Base-by-base conservation (phyloP, 2,888 invertebrate species). In the Pristionchus entomophagus region DNA sequence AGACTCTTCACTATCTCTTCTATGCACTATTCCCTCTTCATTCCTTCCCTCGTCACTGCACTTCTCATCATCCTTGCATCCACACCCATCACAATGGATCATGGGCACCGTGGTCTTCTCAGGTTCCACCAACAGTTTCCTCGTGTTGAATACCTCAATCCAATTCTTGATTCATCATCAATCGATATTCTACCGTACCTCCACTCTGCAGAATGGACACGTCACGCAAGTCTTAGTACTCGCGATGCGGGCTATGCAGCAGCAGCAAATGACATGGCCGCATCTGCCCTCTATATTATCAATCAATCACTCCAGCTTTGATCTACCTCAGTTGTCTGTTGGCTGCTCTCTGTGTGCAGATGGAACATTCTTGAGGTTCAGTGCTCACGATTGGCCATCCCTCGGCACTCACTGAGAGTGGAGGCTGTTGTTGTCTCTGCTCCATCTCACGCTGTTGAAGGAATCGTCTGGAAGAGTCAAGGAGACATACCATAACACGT, bases 181-280 rank as follows among this genome's bases (percentile, higher is more conserved):
- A n/a, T 38, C 38, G 17, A 5, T 38, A 26, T 41, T 35, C 41
- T 22, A 41, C 5, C 17, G 29, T 59, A 84, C 83, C 83, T 84
- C 85, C 51, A 38, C 26, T 85, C 85, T 26, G 29, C 85, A 85
- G 56, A 73, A 85, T n/a, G 85, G 85, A 19, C 85, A 85, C 1
- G 77, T 73, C 41, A 85, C 56, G 14, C 41, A 53, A 0, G 35
- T 6, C 26, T 84, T 84, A 26, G 19, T 49, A 6, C 49, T 51
- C 26, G 83, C 41, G 17, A 85, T 77, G 1, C 29, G 51, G 10
- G 51, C 26, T 45, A 88, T 78, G 59, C 88, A 88, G 38, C 88
- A 88, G 85, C 88, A 88, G 38, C 88, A 88, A 17, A 88, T 86
- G 35, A 53, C 38, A 26, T 85, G 85, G 19, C 85, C 85, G 32